Percentiles rank a stretch among this genome's conserved stretches.
Evolutionary conservation across 2,797 vertebrate genomes (phyloP).

Genomic region (Gallinago stenura): DNA sequence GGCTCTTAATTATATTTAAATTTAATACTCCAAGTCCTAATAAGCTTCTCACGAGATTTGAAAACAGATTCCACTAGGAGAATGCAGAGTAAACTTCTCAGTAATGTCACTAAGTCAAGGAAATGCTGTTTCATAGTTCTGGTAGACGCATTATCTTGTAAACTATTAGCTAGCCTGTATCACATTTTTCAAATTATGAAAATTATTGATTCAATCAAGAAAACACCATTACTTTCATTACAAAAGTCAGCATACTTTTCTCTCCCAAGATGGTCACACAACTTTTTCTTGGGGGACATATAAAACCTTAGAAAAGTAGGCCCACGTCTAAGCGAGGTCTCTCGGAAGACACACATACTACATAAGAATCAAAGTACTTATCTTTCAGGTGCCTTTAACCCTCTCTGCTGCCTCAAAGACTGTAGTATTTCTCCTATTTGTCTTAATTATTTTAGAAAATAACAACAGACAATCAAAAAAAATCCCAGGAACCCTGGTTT

Average conservation of each 20-base stretch:
- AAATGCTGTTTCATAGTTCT: not conserved
- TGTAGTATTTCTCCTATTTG: not conserved
- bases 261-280: not conserved
- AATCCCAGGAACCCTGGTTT: not conserved
- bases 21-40: not conserved
- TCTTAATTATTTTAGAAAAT: not conserved
- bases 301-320: not conserved
- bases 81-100: not conserved
- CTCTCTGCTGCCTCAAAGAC: not conserved
- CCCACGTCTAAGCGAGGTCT: not conserved
- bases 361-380: accelerated
- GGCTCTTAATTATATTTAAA: not conserved
- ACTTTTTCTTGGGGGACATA: not conserved
- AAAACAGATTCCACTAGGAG: not conserved
- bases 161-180: not conserved
- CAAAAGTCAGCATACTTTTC: not conserved
- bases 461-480: not conserved
- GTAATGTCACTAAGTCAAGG: not conserved
- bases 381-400: not conserved
- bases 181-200: not conserved
- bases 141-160: not conserved
- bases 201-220: not conserved
- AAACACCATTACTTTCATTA: not conserved
- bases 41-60: not conserved
- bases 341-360: not conserved